These are phyloP conservation scores for Dasypogon diadema DNA, from an alignment of 2,888 invertebrate species.

Conservation along the genomic window DNA sequence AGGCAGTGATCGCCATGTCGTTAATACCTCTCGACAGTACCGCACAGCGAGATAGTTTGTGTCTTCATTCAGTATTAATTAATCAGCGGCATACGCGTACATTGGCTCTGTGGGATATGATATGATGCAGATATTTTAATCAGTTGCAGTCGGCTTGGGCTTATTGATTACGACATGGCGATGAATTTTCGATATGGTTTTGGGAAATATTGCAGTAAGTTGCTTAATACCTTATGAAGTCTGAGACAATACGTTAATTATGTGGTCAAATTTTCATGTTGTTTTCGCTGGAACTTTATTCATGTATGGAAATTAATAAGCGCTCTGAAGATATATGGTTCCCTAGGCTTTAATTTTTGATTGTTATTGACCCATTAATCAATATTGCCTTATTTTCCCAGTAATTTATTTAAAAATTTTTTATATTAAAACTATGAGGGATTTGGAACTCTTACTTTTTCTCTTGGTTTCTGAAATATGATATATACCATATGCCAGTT, in stretches of 20 bases:
- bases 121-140: slow-evolving; percentile 35
- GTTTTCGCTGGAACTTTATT: too few species aligned
- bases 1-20: slow-evolving; percentile 13
- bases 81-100: neutral
- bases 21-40: slow-evolving; percentile 24
- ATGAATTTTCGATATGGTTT: neutral
- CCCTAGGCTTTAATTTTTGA: too few species aligned
- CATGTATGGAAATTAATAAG: too few species aligned
- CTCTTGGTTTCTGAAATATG: too few species aligned
- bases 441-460: too few species aligned
- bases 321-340: too few species aligned
- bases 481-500: too few species aligned
- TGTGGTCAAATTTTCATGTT: too few species aligned
- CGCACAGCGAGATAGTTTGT: slow-evolving; percentile 31
- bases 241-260: neutral
- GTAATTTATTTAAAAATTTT: too few species aligned
- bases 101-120: slow-evolving; percentile 14
- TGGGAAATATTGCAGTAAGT: neutral
- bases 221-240: neutral
- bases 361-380: too few species aligned
- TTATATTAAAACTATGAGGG: too few species aligned
- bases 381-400: too few species aligned
- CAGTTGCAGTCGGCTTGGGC: neutral
- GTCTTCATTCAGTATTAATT: slow-evolving; percentile 34
- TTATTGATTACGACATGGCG: neutral